Evolutionary conservation across 2,113 vertebrate species (phyloP).

Genomic region (Anguilla japonica): DNA sequence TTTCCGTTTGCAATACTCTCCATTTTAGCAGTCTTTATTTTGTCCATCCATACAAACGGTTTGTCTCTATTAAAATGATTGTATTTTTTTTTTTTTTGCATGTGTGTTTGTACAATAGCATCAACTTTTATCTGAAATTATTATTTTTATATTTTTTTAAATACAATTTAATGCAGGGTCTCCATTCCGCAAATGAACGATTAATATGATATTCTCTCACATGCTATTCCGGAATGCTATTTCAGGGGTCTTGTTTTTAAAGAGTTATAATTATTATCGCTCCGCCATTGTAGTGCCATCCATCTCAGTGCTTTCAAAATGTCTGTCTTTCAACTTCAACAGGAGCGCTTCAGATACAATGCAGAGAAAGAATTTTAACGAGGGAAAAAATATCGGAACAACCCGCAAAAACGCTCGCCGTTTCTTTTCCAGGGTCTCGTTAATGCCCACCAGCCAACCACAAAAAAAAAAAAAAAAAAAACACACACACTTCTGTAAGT

Average conservation of each 20-base stretch:
- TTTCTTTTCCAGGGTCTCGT: background rate
- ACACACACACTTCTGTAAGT: background rate
- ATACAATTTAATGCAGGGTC: too few relatives aligned
- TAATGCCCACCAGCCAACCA: background rate
- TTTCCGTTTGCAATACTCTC: too few relatives aligned
- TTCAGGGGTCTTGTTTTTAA: background rate
- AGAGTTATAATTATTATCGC: background rate
- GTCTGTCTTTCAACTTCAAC: background rate
- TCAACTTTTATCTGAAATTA: too few relatives aligned
- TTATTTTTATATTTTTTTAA: too few relatives aligned
- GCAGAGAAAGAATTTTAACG: background rate
- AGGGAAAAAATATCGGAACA: background rate
- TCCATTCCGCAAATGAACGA: too few relatives aligned
- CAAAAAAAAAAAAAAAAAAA: background rate
- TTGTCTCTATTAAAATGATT: too few relatives aligned
- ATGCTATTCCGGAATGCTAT: too few relatives aligned
- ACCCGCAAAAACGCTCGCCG: background rate
- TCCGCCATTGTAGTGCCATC: background rate
- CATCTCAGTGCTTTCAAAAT: background rate
- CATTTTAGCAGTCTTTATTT: too few relatives aligned
- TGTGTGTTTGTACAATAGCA: too few relatives aligned
- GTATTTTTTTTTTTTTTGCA: too few relatives aligned
- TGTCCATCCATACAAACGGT: too few relatives aligned
- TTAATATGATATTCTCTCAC: too few relatives aligned
- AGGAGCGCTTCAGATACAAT: background rate